Percentiles rank a stretch among this genome's conserved stretches.
phyloP scores from a whole-genome alignment of 2,113 vertebrate genomes.

The Charina bottae region DNA sequence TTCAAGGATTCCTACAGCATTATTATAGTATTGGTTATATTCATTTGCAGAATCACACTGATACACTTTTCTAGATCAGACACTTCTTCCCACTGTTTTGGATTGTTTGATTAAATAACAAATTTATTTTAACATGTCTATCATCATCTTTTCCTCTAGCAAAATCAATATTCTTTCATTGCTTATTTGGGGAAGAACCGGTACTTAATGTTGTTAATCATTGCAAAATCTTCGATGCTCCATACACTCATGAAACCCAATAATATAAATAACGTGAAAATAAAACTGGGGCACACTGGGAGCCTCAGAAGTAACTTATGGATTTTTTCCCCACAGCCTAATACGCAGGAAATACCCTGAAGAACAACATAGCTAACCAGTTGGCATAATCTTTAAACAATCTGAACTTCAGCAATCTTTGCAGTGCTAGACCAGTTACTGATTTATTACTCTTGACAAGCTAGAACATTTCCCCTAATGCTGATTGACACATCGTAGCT shows the following conservation, averaged over 20 bases:
- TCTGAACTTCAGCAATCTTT: slow-evolving; percentile 17
- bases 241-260: not conserved
- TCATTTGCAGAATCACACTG: not conserved
- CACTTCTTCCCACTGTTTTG: not conserved
- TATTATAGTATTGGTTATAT: not conserved
- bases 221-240: not conserved
- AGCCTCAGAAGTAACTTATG: not conserved
- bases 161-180: not conserved
- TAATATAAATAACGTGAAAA: not conserved
- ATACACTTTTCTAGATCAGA: not conserved
- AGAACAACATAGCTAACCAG: slow-evolving; percentile 17
- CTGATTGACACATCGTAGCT: slow-evolving; percentile 23
- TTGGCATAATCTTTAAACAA: slow-evolving; percentile 40
- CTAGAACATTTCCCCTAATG: not conserved
- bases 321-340: not conserved
- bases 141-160: slow-evolving; percentile 8
- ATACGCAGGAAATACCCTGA: slow-evolving; percentile 30
- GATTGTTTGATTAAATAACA: slow-evolving; percentile 5
- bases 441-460: slow-evolving; percentile 39
- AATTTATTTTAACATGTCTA: not conserved
- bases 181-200: not conserved
- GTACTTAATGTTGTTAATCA: not conserved
- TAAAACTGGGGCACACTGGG: not conserved
- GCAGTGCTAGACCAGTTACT: slow-evolving; percentile 15
- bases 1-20: not conserved